Percentiles rank a stretch among this genome's conserved stretches.
Conservation (phyloP, 2,113 vertebrate genomes). For the Erythrocercus mccallii region DNA sequence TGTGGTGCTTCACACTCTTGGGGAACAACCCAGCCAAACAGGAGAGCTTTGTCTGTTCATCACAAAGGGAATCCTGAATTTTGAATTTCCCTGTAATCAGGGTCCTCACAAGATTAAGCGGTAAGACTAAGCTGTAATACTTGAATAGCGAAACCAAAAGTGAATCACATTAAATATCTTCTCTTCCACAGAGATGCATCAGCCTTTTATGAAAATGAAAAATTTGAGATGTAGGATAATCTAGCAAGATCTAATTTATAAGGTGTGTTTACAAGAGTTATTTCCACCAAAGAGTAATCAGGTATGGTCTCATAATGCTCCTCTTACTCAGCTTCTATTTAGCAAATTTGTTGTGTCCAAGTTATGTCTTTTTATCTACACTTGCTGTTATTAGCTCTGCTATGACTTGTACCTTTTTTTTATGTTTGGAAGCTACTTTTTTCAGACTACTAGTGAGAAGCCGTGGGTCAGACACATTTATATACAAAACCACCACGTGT, state of each 20-base stretch:
- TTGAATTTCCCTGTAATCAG: not conserved
- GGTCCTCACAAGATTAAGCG: not conserved
- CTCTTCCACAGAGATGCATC: not conserved
- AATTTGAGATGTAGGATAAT: not conserved
- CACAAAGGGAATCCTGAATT: not conserved
- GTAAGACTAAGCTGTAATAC: not conserved
- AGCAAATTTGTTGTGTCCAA: not conserved
- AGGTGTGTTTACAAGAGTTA: not conserved
- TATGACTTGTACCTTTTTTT: not conserved
- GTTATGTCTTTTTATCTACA: not conserved
- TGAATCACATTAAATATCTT: not conserved
- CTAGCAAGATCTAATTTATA: not conserved
- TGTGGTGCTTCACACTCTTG: not conserved
- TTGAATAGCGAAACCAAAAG: not conserved
- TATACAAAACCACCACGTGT: not conserved
- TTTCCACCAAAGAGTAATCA: not conserved
- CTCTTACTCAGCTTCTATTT: not conserved
- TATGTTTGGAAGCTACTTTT: slow-evolving; percentile 1
- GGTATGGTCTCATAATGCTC: not conserved
- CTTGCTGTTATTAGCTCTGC: not conserved
- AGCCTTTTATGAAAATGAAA: not conserved
- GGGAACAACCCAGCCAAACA: not conserved
- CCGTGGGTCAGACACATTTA: slow-evolving; percentile 28
- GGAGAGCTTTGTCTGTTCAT: not conserved
- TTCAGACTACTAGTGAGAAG: not conserved